Percentiles rank a stretch among this genome's conserved stretches.
phyloP scores from a whole-genome alignment of 1,140 invertebrate genomes.

The Brachionus angularis region DNA sequence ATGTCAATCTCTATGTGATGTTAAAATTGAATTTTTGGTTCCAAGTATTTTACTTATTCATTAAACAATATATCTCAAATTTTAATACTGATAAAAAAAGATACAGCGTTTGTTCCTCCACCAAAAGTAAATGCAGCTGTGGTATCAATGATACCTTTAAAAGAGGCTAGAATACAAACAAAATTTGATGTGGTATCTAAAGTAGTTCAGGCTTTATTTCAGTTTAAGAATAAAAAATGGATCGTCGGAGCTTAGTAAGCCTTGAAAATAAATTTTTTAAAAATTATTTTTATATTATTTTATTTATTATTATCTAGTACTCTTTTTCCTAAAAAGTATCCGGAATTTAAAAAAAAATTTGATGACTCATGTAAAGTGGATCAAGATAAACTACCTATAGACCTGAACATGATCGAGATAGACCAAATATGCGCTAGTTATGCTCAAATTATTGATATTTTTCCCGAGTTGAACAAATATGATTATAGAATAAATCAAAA shows the following conservation, averaged over 20 bases:
- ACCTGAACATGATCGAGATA: slow-evolving; percentile 46
- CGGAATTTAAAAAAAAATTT: slow-evolving; percentile 67
- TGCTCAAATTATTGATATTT: slow-evolving; percentile 23
- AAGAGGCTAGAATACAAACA: slow-evolving; percentile 69
- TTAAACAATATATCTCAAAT: background rate
- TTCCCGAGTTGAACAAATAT: slow-evolving; percentile 32
- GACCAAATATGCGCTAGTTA: slow-evolving; percentile 21
- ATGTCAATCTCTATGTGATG: slow-evolving; percentile 84
- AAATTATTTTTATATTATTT: background rate
- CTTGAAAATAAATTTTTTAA: slow-evolving; percentile 36
- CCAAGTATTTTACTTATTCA: slow-evolving; percentile 62
- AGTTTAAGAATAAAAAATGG: slow-evolving; percentile 77
- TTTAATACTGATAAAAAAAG: slow-evolving; percentile 57
- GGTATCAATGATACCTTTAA: slow-evolving; percentile 76
- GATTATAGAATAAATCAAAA: slow-evolving; percentile 1
- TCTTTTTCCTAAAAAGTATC: slow-evolving; percentile 71
- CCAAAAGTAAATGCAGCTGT: slow-evolving; percentile 94
- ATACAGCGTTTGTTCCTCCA: slow-evolving; percentile 79
- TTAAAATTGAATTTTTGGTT: slow-evolving; percentile 78
- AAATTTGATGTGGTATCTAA: slow-evolving; percentile 85
- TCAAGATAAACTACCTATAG: slow-evolving; percentile 63
- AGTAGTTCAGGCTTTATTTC: slow-evolving; percentile 77
- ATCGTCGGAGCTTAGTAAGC: slow-evolving; percentile 64
- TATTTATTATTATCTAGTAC: slow-evolving; percentile 54
- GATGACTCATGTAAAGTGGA: slow-evolving; percentile 71